Evolutionary conservation across 2,888 invertebrate species (phyloP), one percentile per base, ranked within the genome.

Genomic region (Clistopyga incitator): DNA sequence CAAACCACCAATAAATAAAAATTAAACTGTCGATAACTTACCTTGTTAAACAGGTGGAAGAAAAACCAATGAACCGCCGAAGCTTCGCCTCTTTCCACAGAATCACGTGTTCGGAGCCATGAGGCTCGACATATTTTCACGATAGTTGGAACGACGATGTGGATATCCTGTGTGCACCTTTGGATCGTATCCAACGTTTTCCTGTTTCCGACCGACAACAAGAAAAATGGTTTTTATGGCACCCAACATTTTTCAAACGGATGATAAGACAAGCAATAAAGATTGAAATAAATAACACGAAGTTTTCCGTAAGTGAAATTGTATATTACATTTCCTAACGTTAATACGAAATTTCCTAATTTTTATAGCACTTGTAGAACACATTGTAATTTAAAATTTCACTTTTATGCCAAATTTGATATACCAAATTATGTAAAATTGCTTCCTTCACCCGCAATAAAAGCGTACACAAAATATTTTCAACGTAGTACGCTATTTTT

Each of bases 31-130:
- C 1, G 4, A 25, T 23, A 56, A 50, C 76, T 79, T 67, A 83
- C 76, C 79, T 76, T 52, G 65, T 79, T 76, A 79, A 71, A 65
- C 71, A 45, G 71, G 65, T 76, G 75, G 47, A 70, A 70, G 76
- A 50, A 76, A 76, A 76, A 71, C 65, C 45, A 67, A 75, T 56
- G 78, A 64, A 75, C 68, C 70, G 61, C 50, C 75, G 50, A 82
- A 47, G 54, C 54, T 38, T 34, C 23, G 67, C 25, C 54, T 56
- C 13, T 25, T 42, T 56, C 25, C 50, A 13, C 56, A 25, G 50
- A 50, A 70, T 83, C 82, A 76, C 82, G 71, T 76, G 54, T 72
- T 50, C 65, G 52, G 42, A 38, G 65, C 50, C 59, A 61, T 59
- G 25, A 70, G 64, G 23, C 64, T 59, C 70, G 54, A 75, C 82